Percentiles rank a stretch among this genome's conserved stretches.
These are phyloP conservation scores for Erynnis tages DNA, from an alignment of 2,888 invertebrate genomes.

Conservation along the genomic window DNA sequence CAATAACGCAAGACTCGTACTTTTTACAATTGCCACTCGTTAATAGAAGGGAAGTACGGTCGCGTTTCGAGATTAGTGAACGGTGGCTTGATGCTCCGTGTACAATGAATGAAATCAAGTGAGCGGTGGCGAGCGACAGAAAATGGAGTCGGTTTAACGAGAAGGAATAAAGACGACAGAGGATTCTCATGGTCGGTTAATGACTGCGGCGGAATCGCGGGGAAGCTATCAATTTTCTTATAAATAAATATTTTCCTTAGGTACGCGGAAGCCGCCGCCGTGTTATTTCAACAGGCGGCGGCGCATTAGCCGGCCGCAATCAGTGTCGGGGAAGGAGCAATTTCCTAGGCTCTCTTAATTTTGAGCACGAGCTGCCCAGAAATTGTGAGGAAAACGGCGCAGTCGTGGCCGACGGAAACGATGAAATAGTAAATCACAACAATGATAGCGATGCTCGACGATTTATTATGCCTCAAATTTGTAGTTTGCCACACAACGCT, in stretches of 20 bases:
- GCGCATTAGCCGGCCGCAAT: slow-evolving; percentile 64
- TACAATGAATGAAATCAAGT: slow-evolving; percentile 25
- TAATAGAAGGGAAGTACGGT: slow-evolving; percentile 19
- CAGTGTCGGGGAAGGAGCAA: slow-evolving; percentile 68
- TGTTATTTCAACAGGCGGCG: slow-evolving; percentile 59
- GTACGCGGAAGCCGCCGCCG: slow-evolving; percentile 69
- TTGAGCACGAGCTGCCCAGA: slow-evolving; percentile 61
- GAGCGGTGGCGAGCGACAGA: slow-evolving; percentile 13
- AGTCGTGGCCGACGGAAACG: slow-evolving; percentile 60
- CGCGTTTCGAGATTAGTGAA: slow-evolving; percentile 19
- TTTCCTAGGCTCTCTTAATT: slow-evolving; percentile 67
- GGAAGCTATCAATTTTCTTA: slow-evolving; percentile 65
- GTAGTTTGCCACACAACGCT: slow-evolving; percentile 25
- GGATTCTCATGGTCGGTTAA: slow-evolving; percentile 48
- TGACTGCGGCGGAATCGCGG: slow-evolving; percentile 45
- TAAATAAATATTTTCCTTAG: slow-evolving; percentile 68
- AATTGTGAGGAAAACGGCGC: slow-evolving; percentile 58
- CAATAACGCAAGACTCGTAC: slow-evolving; percentile 22
- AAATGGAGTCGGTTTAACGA: slow-evolving; percentile 22
- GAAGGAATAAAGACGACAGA: slow-evolving; percentile 37
- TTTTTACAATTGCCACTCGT: slow-evolving; percentile 25
- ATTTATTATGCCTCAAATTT: slow-evolving; percentile 40
- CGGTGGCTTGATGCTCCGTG: slow-evolving; percentile 21
- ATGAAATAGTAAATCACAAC: slow-evolving; percentile 68
- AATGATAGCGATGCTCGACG: slow-evolving; percentile 49